Evolutionary conservation across 2,113 vertebrate species (phyloP).

Genomic region (Cottus gobio): DNA sequence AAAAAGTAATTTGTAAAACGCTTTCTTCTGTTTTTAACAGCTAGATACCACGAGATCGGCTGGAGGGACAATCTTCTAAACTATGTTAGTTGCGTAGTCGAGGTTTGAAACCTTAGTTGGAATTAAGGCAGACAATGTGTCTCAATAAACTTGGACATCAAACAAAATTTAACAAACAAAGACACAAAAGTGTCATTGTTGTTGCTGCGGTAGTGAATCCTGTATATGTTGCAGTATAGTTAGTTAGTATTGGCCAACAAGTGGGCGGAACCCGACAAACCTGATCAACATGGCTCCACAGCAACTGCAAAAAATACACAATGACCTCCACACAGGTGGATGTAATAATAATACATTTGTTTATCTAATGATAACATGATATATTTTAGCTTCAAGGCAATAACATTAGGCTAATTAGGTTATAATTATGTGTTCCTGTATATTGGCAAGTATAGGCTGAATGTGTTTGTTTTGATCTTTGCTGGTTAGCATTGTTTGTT

Average conservation of each 20-base stretch:
- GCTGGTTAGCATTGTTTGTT: conserved; percentile 14
- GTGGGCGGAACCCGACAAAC: conserved; percentile 12
- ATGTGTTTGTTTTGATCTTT: conserved; percentile 17
- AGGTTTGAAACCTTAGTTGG: background rate
- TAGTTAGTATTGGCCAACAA: background rate
- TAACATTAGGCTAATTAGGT: background rate
- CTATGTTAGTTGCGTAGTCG: background rate
- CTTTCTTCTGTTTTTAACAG: too few relatives aligned
- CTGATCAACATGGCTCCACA: conserved; percentile 17
- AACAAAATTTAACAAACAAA: background rate
- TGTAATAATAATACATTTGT: background rate
- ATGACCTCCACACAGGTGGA: background rate
- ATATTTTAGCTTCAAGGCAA: background rate
- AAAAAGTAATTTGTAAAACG: too few relatives aligned
- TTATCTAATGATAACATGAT: background rate
- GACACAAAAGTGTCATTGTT: background rate
- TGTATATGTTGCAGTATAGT: background rate
- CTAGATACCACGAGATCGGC: background rate
- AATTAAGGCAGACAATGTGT: background rate
- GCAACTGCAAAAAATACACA: background rate
- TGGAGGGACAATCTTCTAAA: background rate
- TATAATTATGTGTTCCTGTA: conserved; percentile 3
- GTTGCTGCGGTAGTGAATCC: background rate
- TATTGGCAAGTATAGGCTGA: background rate
- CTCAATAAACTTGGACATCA: background rate